Evolutionary conservation across 1,140 invertebrate species (phyloP).

Genomic region (Hypsibius dujardini): DNA sequence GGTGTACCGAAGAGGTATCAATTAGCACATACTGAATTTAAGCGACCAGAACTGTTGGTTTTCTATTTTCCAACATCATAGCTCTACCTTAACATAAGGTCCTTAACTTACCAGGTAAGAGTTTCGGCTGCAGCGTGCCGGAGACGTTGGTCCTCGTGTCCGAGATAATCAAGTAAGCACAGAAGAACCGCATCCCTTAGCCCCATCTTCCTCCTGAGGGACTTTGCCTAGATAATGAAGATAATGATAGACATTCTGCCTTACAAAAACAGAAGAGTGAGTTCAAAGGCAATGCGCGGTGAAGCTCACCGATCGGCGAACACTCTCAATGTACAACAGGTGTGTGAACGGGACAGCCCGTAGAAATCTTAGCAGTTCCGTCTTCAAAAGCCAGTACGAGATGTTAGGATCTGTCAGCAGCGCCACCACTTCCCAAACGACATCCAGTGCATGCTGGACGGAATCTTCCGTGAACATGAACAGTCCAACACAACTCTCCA

Average conservation of each 20-base stretch:
- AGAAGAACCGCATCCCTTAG: not conserved
- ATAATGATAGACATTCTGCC: not conserved
- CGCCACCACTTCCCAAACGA: not conserved
- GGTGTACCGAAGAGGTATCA: too few relatives aligned
- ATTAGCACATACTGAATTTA: too few relatives aligned
- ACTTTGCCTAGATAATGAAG: not conserved
- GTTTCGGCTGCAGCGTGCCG: not conserved
- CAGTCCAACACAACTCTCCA: not conserved
- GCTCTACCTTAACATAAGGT: too few relatives aligned
- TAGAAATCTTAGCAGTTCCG: not conserved
- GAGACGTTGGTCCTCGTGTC: not conserved
- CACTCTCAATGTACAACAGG: not conserved
- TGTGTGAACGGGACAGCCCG: not conserved
- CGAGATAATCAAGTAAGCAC: not conserved
- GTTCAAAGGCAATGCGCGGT: too few relatives aligned
- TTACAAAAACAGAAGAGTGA: not conserved
- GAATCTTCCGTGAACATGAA: not conserved
- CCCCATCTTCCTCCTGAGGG: not conserved
- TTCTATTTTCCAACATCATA: too few relatives aligned
- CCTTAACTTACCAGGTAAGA: not conserved
- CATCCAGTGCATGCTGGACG: not conserved
- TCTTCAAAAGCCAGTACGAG: slow-evolving; percentile 3
- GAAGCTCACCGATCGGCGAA: not conserved
- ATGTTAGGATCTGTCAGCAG: not conserved
- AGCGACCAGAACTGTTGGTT: too few relatives aligned